Percentiles rank a stretch among this genome's conserved stretches.
Conservation (phyloP, 2,797 vertebrate species). For the Amphiprion clarkii region DNA sequence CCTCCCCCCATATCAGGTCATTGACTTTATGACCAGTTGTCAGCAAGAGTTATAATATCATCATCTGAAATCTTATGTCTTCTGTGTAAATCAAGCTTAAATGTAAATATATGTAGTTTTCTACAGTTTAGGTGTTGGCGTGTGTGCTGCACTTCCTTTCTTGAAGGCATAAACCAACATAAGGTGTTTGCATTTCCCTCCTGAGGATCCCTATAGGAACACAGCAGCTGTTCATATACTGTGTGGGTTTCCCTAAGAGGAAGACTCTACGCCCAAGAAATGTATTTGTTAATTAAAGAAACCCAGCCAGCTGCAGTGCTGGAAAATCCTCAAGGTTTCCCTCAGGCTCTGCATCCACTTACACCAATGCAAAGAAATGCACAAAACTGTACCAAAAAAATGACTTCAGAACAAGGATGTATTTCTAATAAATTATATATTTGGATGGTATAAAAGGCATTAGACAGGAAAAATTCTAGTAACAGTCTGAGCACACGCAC, state of each 20-base stretch:
- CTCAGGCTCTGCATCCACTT: constrained; percentile 22
- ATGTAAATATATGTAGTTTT: not conserved
- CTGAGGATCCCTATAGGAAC: constrained; percentile 8
- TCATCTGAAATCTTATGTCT: not conserved
- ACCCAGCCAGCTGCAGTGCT: constrained; percentile 47
- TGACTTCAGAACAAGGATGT: not conserved
- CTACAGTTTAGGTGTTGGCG: not conserved
- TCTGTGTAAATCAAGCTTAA: not conserved
- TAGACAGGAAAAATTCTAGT: constrained; percentile 15
- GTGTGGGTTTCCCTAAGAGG: constrained; percentile 19
- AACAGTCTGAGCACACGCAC: constrained; percentile 37
- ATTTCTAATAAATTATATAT: constrained; percentile 60
- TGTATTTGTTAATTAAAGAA: constrained; percentile 59
- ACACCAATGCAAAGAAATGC: constrained; percentile 6
- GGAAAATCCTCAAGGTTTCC: constrained; percentile 27
- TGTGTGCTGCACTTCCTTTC: constrained; percentile 1
- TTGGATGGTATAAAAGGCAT: constrained; percentile 53
- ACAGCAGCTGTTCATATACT: constrained; percentile 54
- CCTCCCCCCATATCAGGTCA: too few species aligned
- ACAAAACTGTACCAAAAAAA: not conserved
- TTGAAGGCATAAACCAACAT: constrained; percentile 7
- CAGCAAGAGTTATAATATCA: not conserved
- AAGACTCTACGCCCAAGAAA: not conserved
- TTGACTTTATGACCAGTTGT: not conserved
- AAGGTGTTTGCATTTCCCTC: constrained; percentile 1